These are phyloP conservation scores for Urocyon cinereoargenteus DNA, from an alignment of 2,797 vertebrate species.

Conservation along the genomic window DNA sequence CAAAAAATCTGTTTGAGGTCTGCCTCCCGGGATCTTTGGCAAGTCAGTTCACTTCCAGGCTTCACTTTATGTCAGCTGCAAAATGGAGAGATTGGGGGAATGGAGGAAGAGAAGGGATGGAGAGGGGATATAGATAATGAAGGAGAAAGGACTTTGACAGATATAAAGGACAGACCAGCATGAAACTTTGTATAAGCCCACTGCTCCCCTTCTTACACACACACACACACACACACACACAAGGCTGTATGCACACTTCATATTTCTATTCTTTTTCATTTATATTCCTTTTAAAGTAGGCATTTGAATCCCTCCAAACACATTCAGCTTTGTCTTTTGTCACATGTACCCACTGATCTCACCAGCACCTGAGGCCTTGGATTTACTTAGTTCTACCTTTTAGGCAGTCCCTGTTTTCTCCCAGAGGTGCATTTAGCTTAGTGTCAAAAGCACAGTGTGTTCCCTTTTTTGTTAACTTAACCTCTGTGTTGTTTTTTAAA, in stretches of 20 bases:
- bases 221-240: background rate
- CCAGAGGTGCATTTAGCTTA: conserved; percentile 22
- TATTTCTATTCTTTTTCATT: conserved; percentile 9
- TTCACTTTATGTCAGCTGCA: background rate
- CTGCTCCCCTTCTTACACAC: background rate
- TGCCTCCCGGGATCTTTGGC: background rate
- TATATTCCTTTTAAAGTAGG: conserved; percentile 11
- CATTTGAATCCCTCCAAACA: background rate
- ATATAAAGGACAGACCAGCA: background rate
- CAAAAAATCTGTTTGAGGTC: background rate
- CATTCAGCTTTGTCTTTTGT: background rate
- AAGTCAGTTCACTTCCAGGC: background rate
- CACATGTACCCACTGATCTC: conserved; percentile 11
- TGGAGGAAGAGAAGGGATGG: fast-evolving
- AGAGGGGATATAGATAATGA: background rate
- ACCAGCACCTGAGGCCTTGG: background rate
- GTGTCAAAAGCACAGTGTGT: conserved; percentile 64
- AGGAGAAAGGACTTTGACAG: conserved; percentile 1
- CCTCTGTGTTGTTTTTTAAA: conserved; percentile 74
- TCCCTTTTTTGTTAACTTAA: conserved; percentile 77
- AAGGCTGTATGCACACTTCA: background rate
- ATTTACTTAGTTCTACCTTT: conserved; percentile 20
- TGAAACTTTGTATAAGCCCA: background rate
- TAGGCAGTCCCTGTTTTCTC: conserved; percentile 48
- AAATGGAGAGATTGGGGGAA: background rate